A percentile compares a stretch with the other conserved stretches of the same genome.
Conservation (phyloP, 2,113 vertebrate species). For the Bungarus multicinctus region DNA sequence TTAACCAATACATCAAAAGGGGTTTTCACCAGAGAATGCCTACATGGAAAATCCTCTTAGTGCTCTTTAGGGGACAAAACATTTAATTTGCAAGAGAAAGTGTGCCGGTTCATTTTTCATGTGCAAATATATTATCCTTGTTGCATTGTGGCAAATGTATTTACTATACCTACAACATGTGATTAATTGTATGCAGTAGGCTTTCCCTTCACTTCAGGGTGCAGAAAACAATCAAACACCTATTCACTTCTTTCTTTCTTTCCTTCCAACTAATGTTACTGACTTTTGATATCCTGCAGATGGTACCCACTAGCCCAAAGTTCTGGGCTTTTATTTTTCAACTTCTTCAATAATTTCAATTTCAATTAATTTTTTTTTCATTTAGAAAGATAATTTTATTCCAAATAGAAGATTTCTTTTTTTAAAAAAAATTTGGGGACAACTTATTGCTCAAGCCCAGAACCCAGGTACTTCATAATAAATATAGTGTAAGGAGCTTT, state of each 20-base stretch:
- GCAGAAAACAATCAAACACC: conserved; percentile 40
- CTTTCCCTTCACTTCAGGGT: conserved; percentile 36
- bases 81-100: neutral
- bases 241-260: conserved; percentile 56
- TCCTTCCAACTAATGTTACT: conserved; percentile 65
- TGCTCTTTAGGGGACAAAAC: neutral
- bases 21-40: neutral
- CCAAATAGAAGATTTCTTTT: conserved; percentile 52
- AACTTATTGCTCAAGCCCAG: conserved; percentile 45
- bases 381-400: conserved; percentile 66
- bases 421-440: conserved; percentile 47
- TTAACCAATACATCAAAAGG: neutral
- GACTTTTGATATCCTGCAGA: conserved; percentile 63
- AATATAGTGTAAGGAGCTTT: conserved; percentile 45
- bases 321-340: conserved; percentile 51
- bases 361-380: conserved; percentile 50
- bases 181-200: conserved; percentile 29
- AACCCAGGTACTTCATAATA: conserved; percentile 52
- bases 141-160: neutral
- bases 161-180: neutral
- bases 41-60: neutral
- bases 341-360: conserved; percentile 57
- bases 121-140: neutral
- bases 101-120: neutral
- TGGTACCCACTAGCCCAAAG: conserved; percentile 59